Conservation (phyloP, 2,888 invertebrate species). For the Catotricha subobsoleta region DNA sequence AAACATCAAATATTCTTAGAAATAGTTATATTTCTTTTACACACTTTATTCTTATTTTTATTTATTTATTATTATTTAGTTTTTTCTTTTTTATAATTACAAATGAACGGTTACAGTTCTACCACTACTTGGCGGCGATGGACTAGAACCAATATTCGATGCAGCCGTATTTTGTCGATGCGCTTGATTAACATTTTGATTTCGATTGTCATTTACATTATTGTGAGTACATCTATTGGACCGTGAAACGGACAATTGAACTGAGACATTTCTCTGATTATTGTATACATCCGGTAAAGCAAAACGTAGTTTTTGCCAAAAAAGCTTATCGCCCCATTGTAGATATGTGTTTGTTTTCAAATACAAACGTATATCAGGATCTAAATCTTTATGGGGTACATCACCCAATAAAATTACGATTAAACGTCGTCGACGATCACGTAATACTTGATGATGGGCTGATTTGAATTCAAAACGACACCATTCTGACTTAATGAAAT, state of each 20-base stretch:
- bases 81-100: no score
- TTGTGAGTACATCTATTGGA: conserved; percentile 5
- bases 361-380: conserved; percentile 76
- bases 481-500: conserved; percentile 92
- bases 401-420: conserved; percentile 84
- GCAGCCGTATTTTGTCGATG: conserved; percentile 16
- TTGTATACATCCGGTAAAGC: conserved; percentile 62
- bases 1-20: no score
- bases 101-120: no score
- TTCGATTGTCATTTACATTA: conserved; percentile 6
- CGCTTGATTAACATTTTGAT: conserved; percentile 13
- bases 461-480: conserved; percentile 87
- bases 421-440: conserved; percentile 68
- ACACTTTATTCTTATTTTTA: no score
- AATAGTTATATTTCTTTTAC: no score
- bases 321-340: conserved; percentile 83
- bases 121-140: no score
- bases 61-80: no score
- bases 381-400: conserved; percentile 72
- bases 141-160: conserved; percentile 11
- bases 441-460: conserved; percentile 76
- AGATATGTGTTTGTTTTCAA: conserved; percentile 81
- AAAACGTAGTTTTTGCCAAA: conserved; percentile 90
- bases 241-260: conserved; percentile 15
- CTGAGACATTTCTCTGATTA: conserved; percentile 24